Conservation (phyloP, 2,888 invertebrate genomes). For the Minunthozetes semirufus region DNA sequence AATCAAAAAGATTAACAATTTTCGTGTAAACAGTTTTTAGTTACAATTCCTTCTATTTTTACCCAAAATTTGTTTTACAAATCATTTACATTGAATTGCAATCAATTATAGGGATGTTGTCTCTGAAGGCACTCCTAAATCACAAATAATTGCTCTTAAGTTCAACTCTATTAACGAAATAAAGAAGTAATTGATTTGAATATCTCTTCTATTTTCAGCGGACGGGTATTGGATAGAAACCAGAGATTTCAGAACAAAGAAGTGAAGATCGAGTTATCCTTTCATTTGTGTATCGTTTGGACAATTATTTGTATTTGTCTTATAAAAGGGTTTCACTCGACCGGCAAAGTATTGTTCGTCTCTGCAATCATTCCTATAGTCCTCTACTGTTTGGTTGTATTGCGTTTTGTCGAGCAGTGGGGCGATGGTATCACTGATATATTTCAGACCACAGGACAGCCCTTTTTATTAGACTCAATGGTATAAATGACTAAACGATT, state of each 20-base stretch:
- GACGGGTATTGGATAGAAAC: conserved; percentile 67
- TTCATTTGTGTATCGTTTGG: conserved; percentile 62
- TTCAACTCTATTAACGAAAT: background rate
- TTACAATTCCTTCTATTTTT: too few species aligned
- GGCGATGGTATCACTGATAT: conserved; percentile 40
- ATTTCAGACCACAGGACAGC: conserved; percentile 39
- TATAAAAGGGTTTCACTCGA: conserved; percentile 62
- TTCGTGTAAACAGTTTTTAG: too few species aligned
- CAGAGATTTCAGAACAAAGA: conserved; percentile 28
- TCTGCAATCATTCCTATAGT: conserved; percentile 70
- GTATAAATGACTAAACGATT: conserved; percentile 50
- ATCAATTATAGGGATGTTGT: background rate
- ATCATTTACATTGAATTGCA: background rate
- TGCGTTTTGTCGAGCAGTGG: conserved; percentile 42
- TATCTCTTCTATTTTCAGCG: conserved; percentile 57
- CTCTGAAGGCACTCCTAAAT: background rate
- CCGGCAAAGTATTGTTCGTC: conserved; percentile 73
- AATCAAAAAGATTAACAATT: too few species aligned
- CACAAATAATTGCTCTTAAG: background rate
- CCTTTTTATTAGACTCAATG: conserved; percentile 43
- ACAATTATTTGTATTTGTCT: conserved; percentile 66
- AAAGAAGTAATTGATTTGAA: background rate
- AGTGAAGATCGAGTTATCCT: conserved; percentile 22
- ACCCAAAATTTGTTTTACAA: background rate
- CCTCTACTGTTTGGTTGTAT: conserved; percentile 58